A percentile compares a stretch with the other conserved stretches of the same genome.
These are phyloP conservation scores for Pristionchus fissidentatus DNA, from an alignment of 2,888 invertebrate species.

Conservation along the genomic window DNA sequence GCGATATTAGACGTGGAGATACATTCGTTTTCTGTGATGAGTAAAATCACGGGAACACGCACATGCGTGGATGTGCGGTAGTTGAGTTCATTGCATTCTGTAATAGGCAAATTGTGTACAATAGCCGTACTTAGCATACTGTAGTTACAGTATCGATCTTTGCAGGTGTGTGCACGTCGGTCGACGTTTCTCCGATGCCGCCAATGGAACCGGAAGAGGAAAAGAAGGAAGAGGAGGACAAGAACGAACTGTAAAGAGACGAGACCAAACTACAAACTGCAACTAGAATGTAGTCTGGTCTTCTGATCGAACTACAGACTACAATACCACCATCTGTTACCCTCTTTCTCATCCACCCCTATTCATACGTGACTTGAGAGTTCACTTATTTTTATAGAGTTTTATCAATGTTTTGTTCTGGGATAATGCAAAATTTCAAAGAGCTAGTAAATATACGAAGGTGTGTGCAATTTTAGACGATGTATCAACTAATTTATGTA, in stretches of 20 bases:
- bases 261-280: slow-evolving; percentile 57
- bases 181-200: slow-evolving; percentile 65
- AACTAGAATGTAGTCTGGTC: background rate
- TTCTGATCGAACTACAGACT: background rate
- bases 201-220: slow-evolving; percentile 56
- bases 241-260: slow-evolving; percentile 48
- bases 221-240: slow-evolving; percentile 51
- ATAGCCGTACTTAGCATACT: too few species aligned
- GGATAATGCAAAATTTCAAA: background rate
- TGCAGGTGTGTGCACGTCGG: slow-evolving; percentile 59
- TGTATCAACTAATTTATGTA: background rate
- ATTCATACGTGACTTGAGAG: background rate
- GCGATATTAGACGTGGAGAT: too few species aligned
- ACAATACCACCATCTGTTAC: background rate
- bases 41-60: too few species aligned
- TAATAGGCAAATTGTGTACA: too few species aligned
- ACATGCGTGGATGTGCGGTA: too few species aligned
- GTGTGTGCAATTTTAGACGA: slow-evolving; percentile 18
- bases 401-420: background rate
- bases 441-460: background rate
- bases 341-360: background rate
- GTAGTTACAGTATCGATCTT: background rate
- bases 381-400: background rate
- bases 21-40: too few species aligned
- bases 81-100: too few species aligned